phyloP scores from a whole-genome alignment of 2,888 invertebrate species.

The Synergus itoensis region DNA sequence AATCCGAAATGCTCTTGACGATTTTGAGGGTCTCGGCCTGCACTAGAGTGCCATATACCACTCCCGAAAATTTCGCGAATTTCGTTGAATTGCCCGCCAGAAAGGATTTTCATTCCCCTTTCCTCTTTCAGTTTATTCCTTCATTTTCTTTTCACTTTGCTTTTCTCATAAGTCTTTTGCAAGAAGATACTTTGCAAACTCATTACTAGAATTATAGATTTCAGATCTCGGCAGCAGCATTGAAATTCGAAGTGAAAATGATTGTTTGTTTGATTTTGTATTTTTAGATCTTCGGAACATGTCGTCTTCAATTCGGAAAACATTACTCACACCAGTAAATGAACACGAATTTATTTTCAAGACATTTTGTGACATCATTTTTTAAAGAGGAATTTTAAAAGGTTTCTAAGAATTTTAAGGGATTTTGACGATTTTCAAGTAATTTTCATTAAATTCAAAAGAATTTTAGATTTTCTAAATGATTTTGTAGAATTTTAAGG shows the following conservation, averaged over 20 bases:
- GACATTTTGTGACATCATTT: no score
- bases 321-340: not conserved
- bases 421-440: no score
- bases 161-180: not conserved
- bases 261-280: no score
- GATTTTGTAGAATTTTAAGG: no score
- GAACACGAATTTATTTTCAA: no score
- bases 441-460: no score
- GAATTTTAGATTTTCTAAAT: no score
- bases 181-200: not conserved
- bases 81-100: not conserved
- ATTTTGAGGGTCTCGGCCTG: constrained; percentile 1
- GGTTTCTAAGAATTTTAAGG: no score
- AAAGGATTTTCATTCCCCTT: not conserved
- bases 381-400: no score
- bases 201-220: not conserved
- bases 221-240: no score
- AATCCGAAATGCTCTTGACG: constrained; percentile 6
- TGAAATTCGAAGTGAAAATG: no score
- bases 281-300: no score
- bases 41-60: constrained; percentile 5
- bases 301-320: not conserved
- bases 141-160: not conserved
- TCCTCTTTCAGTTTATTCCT: not conserved
- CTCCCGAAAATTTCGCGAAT: constrained; percentile 7